Evolutionary conservation across 2,888 invertebrate genomes (phyloP).

Genomic region (Drosophila pullipes): DNA sequence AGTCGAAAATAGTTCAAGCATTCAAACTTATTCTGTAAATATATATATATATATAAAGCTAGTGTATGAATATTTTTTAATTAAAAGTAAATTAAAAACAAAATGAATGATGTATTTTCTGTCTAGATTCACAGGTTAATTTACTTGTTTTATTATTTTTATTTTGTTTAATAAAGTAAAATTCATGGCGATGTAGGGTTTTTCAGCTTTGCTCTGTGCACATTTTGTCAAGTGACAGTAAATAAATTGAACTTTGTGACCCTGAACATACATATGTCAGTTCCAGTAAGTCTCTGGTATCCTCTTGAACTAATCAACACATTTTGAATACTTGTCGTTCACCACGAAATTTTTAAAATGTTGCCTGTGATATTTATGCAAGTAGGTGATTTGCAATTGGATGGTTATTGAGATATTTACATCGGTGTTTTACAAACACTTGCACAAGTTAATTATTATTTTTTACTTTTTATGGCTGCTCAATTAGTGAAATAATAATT

Average conservation of each 20-base stretch:
- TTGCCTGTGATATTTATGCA: background rate
- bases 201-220: background rate
- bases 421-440: background rate
- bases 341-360: background rate
- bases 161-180: background rate
- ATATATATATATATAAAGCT: background rate
- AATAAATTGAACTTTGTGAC: background rate
- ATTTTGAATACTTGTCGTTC: background rate
- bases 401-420: background rate
- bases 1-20: background rate
- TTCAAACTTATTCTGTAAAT: background rate
- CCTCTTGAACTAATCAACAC: background rate
- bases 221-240: background rate
- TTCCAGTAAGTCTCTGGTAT: background rate
- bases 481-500: background rate
- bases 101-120: background rate
- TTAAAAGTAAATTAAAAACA: background rate
- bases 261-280: background rate
- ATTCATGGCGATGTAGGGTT: background rate
- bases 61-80: background rate
- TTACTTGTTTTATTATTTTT: background rate
- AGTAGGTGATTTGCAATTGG: background rate
- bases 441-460: too few relatives aligned
- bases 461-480: background rate
- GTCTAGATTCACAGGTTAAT: background rate